Conservation (phyloP, 2,888 invertebrate genomes). For the Mantis religiosa region DNA sequence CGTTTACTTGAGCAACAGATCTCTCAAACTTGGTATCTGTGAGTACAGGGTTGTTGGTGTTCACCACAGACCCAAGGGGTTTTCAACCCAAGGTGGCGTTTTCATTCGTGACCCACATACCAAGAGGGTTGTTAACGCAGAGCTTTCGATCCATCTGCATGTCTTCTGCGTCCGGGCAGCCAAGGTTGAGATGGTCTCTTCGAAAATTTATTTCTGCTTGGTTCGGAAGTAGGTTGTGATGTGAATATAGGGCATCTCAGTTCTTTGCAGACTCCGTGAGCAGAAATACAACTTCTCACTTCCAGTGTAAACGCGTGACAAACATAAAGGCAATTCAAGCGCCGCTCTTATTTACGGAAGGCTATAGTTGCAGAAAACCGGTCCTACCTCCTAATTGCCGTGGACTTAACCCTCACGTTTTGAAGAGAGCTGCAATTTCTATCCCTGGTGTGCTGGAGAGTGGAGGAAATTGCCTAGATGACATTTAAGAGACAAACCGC, state of each 20-base stretch:
- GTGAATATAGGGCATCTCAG: neutral
- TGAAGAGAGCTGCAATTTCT: neutral
- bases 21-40: neutral
- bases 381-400: neutral
- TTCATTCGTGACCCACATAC: neutral
- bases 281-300: neutral
- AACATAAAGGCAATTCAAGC: neutral
- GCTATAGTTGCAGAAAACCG: neutral
- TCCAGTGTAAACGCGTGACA: neutral
- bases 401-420: neutral
- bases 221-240: neutral
- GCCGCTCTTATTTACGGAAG: too few species aligned
- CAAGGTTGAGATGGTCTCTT: neutral
- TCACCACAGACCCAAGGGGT: neutral
- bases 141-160: neutral
- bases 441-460: too few species aligned
- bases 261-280: neutral
- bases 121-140: neutral
- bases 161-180: neutral
- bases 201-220: neutral
- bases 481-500: too few species aligned
- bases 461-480: too few species aligned
- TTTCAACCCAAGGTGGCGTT: neutral
- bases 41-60: too few species aligned
- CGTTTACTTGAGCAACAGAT: neutral